Evolutionary conservation across 2,888 invertebrate genomes (phyloP).

Genomic region (Gnatocerus cornutus): DNA sequence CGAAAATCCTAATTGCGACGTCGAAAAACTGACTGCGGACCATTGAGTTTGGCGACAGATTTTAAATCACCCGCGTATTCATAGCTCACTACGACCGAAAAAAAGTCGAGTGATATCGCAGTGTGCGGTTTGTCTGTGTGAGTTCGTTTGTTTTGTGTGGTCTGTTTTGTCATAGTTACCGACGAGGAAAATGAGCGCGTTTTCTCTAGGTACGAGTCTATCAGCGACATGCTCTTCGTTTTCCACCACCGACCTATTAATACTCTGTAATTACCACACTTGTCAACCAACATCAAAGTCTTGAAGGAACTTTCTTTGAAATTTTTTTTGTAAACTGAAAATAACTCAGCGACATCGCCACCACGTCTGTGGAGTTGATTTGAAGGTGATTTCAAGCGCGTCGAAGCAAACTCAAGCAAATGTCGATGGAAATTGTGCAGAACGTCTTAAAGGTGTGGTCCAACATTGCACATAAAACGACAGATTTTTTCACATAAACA

Average conservation of each 20-base stretch:
- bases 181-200: too few relatives aligned
- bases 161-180: neutral
- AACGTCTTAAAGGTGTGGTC: constrained; percentile 64
- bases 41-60: constrained; percentile 15
- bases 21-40: constrained; percentile 2
- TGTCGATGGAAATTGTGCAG: constrained; percentile 63
- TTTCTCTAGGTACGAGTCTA: too few relatives aligned
- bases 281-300: too few relatives aligned
- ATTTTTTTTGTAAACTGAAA: neutral
- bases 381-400: constrained; percentile 60
- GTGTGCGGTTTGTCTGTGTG: constrained; percentile 5
- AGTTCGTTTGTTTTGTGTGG: constrained; percentile 22
- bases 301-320: neutral
- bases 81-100: neutral
- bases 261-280: too few relatives aligned
- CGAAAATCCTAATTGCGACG: constrained; percentile 40
- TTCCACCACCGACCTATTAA: too few relatives aligned
- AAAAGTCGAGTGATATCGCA: neutral
- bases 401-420: constrained; percentile 59
- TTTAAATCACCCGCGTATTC: constrained; percentile 9
- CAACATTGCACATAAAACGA: constrained; percentile 15
- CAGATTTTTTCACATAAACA: constrained; percentile 7
- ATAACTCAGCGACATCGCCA: constrained; percentile 10
- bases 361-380: constrained; percentile 55
- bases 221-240: too few relatives aligned